Evolutionary conservation across 2,113 vertebrate genomes (phyloP), one percentile per base, ranked within the genome.

Genomic region (Epinephelus lanceolatus): DNA sequence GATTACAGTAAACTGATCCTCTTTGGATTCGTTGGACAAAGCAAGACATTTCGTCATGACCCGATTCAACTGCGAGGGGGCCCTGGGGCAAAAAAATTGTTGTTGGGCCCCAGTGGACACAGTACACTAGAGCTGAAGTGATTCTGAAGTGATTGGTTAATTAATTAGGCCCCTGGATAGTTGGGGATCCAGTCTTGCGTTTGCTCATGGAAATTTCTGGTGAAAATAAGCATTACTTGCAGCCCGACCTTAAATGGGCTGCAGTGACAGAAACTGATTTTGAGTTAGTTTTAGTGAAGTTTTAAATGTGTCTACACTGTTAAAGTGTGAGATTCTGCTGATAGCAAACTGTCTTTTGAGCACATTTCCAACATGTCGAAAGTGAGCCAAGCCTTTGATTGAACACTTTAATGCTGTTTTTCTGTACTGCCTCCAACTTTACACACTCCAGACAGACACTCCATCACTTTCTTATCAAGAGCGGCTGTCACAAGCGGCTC

Each of bases 351-450:
- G 15, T 59, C 65, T 30, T 71, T 17, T 55, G 21, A 67, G 33
- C 68, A 6, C 15, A 4, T 77, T 76, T 85, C 27, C 67, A 33
- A 69, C 57, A 27, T 78, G 61, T 42, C 27, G 12, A 56, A 59
- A 18, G 57, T 18, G 55, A 88, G 78, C 77, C 65, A 55, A 61
- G 37, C 52, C 59, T 89, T 76, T 89, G 75, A 89, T 79, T 80
- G 56, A 83, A 76, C 73, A 75, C 66, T 88, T 78, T 71, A 81
- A 67, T 69, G 74, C 25, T 33, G 60, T 78, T 78, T 86, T 74
- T 74, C 71, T 81, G 30, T 74, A 5, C 71, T 33, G 63, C 83
- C 73, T 87, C 83, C 61, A 88, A 84, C 86, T 90, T 90, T 57
- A 73, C 65, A 72, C 63, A 70, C 85, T 69, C 37, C 76, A 65